Evolutionary conservation across 2,888 invertebrate species (phyloP).

Genomic region (Cremastinae sp.): DNA sequence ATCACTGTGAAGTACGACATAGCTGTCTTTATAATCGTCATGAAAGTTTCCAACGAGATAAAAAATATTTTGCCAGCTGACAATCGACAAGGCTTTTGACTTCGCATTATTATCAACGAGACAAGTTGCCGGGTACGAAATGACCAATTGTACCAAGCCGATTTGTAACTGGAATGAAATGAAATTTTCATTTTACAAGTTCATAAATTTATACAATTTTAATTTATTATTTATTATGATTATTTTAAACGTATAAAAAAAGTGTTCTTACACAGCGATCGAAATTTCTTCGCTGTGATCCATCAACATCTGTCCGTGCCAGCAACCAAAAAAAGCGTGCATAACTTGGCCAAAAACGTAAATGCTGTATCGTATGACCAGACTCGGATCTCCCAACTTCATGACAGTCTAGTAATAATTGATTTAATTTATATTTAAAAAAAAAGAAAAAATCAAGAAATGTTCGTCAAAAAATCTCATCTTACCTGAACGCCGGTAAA

Average conservation of each 20-base stretch:
- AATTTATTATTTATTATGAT: too few relatives aligned
- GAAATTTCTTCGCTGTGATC: slow-evolving; percentile 38
- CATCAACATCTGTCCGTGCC: slow-evolving; percentile 53
- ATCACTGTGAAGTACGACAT: slow-evolving; percentile 56
- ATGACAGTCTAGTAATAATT: slow-evolving; percentile 32
- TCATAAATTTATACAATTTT: too few relatives aligned
- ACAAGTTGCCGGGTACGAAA: slow-evolving; percentile 36
- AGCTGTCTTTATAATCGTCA: slow-evolving; percentile 45
- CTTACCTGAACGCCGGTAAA: slow-evolving; percentile 52
- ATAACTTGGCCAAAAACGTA: slow-evolving; percentile 44
- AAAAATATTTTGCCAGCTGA: slow-evolving; percentile 50
- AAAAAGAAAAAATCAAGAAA: background rate
- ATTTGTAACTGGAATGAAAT: slow-evolving; percentile 48
- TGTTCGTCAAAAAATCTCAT: background rate
- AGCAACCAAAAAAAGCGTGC: slow-evolving; percentile 51
- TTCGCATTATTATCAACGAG: slow-evolving; percentile 35
- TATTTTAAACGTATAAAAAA: too few relatives aligned
- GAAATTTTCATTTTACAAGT: too few relatives aligned
- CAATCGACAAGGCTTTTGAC: slow-evolving; percentile 38
- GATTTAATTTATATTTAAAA: background rate
- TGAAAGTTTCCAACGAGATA: slow-evolving; percentile 43
- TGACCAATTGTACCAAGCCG: slow-evolving; percentile 43
- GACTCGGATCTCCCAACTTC: slow-evolving; percentile 26
- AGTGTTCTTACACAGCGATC: slow-evolving; percentile 32
- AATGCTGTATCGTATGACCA: slow-evolving; percentile 38